Base-by-base conservation (phyloP, 2,113 vertebrate genomes). In the Pangasianodon hypophthalmus region DNA sequence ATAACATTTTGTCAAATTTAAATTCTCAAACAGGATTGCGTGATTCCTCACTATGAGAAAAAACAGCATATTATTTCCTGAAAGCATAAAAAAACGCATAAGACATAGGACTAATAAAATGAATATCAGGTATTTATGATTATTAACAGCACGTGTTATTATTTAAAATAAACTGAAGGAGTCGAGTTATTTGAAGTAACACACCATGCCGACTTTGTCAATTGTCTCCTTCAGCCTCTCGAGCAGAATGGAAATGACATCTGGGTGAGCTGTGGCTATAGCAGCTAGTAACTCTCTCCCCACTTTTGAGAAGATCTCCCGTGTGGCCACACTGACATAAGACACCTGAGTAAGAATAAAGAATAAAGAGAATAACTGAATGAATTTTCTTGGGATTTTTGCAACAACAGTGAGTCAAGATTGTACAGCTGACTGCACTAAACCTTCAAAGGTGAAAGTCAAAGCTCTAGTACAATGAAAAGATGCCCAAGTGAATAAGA, bases 221-320 rank as follows among this genome's bases (percentile, higher is more conserved):
- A 99, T 97, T 84, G 97, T 99, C 60, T 98, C 97, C 91, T 94
- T 96, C 80, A 99, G 95, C 92, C 96, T 96, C 79, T 97, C 95
- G 94, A 99, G 93, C 88, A 99, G 94, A 4, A 99, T 90, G 44
- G 98, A 99, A 93, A 98, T 97, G 37, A 98, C 94, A 56, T 96
- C 92, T 0, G 97, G 97, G 84, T 99, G 98, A 87, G 96, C 93
- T 69, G 95, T 94, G 52, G 98, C 97, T 88, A 99, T 98, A 60
- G 96, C 94, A 87, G 97, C 97, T 91, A 99, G 90, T 88, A 99
- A 96, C 54, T 99, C 98, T 37, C 98, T 96, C 29, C 98, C 98
- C 73, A 99, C 97, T 93, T 99, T 99, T 19, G 98, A 99, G 92
- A 98, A 99, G 0, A 96, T 97, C 93, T 99, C 98, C 94, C 98